Evolutionary conservation across 2,797 vertebrate species (phyloP), one percentile per base, ranked within the genome.

Genomic region (Poeciliopsis turneri): DNA sequence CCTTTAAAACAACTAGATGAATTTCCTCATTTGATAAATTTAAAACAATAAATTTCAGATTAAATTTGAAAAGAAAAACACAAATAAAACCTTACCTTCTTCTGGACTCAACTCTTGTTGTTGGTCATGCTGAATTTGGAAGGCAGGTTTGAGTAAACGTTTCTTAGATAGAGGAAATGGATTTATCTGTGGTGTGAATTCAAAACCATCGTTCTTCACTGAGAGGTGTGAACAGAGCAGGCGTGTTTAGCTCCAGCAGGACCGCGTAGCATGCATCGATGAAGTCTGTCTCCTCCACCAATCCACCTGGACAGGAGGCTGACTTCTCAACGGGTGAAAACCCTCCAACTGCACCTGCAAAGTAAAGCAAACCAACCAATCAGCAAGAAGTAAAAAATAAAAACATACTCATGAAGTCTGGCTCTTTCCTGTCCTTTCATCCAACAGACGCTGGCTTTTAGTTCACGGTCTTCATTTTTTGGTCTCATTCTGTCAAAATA

Each of bases 401-500:
- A 20, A 79, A 18, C 33, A 30, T 61, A 11, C 43, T 43, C 49
- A 33, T 28, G 23, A 59, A 78, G 18, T 75, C 33, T 69, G 74
- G 69, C 43, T 23, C n/a, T 72, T 87, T 53, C 30, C 78, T 78
- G 79, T 85, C 73, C 76, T 88, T 82, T 84, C 72, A 82, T 79
- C 79, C 53, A 16, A 72, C 64, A 81, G 39, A 78, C 79, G 82
- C 64, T 55, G 84, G 81, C 85, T 82, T 87, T 87, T 74, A 81
- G 79, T 74, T 76, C 77, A 77, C 51, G 49, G 78, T 72, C 82
- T 89, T 89, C 75, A 88, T 84, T 93, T 10, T 88, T 87, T 93
- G 93, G 90, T 89, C 94, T 94, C 91, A 95, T 96, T 95, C 94
- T 94, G 93, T 95, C 94, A 88, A 81, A 88, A 90, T 72, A 90